These are phyloP conservation scores for Sapayoa aenigma DNA, from an alignment of 2,113 vertebrate species.

Conservation along the genomic window DNA sequence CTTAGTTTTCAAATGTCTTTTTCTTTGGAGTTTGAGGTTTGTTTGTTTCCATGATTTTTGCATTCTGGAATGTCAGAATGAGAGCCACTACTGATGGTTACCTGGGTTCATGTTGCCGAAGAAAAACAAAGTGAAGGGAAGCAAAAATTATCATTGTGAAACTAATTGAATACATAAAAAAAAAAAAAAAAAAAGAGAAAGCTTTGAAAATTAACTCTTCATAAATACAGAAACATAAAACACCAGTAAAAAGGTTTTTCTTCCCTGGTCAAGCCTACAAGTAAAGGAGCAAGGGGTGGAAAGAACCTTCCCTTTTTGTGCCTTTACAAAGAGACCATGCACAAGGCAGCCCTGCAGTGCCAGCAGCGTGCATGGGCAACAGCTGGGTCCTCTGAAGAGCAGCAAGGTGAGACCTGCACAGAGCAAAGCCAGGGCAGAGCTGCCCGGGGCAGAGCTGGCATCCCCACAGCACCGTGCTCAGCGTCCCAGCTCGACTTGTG, in stretches of 20 bases:
- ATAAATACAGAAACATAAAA: not conserved
- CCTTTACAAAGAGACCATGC: rapidly evolving
- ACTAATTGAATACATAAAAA: not conserved
- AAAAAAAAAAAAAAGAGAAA: not conserved
- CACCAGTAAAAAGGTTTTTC: not conserved
- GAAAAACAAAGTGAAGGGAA: not conserved
- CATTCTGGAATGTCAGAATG: not conserved
- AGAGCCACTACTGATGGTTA: not conserved
- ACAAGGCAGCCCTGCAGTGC: not conserved
- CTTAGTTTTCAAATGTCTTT: not conserved
- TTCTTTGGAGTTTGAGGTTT: not conserved
- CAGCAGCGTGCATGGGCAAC: not conserved
- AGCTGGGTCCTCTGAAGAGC: not conserved
- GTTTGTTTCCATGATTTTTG: not conserved
- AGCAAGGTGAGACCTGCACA: not conserved
- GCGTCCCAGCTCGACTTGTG: rapidly evolving
- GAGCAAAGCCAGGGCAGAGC: not conserved
- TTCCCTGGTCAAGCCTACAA: not conserved
- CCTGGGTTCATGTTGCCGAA: not conserved
- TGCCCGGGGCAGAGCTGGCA: not conserved
- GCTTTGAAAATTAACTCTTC: not conserved
- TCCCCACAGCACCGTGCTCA: not conserved
- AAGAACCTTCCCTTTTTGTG: not conserved
- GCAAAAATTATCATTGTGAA: not conserved
- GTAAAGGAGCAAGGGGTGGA: not conserved